These are phyloP conservation scores for Podabrus alpinus DNA, from an alignment of 2,888 invertebrate genomes.

Conservation along the genomic window DNA sequence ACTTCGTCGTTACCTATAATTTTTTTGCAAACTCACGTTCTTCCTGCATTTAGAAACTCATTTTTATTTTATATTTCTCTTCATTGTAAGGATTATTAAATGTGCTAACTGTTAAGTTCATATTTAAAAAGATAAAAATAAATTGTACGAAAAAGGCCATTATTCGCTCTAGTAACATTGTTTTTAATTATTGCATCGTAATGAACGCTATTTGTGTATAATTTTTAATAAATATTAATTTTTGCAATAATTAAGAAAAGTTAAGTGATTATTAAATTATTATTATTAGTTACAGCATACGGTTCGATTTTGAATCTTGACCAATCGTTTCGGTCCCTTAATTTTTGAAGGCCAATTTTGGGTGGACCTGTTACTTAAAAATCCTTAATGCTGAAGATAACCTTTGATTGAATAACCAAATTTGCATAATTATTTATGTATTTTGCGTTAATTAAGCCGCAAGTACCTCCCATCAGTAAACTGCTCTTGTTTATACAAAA, in stretches of 20 bases:
- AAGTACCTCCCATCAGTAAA: neutral
- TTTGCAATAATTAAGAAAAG: neutral
- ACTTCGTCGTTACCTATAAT: too few species aligned
- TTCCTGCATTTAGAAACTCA: too few species aligned
- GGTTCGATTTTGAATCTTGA: too few species aligned
- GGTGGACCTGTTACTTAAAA: neutral
- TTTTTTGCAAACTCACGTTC: too few species aligned
- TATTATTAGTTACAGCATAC: too few species aligned
- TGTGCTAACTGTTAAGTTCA: too few species aligned
- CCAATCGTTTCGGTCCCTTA: neutral
- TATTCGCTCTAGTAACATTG: neutral
- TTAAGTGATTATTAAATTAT: too few species aligned
- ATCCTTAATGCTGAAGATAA: neutral
- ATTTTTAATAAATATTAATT: neutral
- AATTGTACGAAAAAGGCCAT: too few species aligned
- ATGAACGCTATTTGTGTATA: neutral
- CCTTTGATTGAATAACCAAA: neutral
- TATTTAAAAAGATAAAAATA: too few species aligned
- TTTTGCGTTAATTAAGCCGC: neutral
- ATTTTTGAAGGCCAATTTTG: neutral
- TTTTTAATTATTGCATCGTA: neutral
- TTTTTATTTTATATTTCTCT: too few species aligned
- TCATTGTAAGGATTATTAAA: too few species aligned
- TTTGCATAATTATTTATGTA: neutral
- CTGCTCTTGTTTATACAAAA: neutral